phyloP scores from a whole-genome alignment of 2,113 vertebrate species.

The Camelus dromedarius region DNA sequence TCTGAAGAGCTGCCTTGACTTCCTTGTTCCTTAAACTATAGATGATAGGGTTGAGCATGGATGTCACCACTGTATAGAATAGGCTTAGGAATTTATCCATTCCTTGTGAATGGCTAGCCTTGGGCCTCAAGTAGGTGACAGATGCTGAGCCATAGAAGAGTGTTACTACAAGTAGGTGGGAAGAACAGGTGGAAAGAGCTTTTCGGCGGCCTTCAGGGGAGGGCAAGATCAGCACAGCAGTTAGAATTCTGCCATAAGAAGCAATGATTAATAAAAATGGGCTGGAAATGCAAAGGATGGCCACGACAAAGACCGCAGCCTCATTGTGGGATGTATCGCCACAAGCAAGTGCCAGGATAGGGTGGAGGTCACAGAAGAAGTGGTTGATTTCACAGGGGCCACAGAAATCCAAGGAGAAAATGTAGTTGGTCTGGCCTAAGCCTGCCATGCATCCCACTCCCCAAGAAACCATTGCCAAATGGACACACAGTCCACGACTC shows the following conservation, averaged over 20 bases:
- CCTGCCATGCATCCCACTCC: conserved; percentile 42
- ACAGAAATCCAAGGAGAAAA: conserved; percentile 74
- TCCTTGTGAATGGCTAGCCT: conserved; percentile 61
- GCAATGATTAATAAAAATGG: conserved; percentile 67
- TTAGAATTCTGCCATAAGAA: conserved; percentile 62
- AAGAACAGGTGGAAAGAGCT: conserved; percentile 71
- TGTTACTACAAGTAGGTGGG: conserved; percentile 58
- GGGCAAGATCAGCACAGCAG: conserved; percentile 14
- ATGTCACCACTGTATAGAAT: conserved; percentile 70
- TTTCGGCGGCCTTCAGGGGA: conserved; percentile 55
- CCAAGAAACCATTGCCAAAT: conserved; percentile 53
- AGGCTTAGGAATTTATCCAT: conserved; percentile 51
- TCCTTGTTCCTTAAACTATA: conserved; percentile 70
- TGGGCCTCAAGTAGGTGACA: conserved; percentile 68
- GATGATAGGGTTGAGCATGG: conserved; percentile 70
- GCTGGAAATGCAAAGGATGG: conserved; percentile 57
- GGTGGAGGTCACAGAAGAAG: conserved; percentile 79
- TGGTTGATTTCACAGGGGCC: conserved; percentile 75
- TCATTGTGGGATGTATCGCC: conserved; percentile 64
- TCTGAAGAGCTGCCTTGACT: conserved; percentile 46
- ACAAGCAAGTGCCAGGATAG: conserved; percentile 67
- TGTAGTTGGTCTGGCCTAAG: conserved; percentile 68
- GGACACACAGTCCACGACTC: neutral
- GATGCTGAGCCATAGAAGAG: conserved; percentile 72
- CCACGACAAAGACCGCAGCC: conserved; percentile 20